Base-by-base conservation (phyloP, 2,888 invertebrate species). In the Aphrophora alni region DNA sequence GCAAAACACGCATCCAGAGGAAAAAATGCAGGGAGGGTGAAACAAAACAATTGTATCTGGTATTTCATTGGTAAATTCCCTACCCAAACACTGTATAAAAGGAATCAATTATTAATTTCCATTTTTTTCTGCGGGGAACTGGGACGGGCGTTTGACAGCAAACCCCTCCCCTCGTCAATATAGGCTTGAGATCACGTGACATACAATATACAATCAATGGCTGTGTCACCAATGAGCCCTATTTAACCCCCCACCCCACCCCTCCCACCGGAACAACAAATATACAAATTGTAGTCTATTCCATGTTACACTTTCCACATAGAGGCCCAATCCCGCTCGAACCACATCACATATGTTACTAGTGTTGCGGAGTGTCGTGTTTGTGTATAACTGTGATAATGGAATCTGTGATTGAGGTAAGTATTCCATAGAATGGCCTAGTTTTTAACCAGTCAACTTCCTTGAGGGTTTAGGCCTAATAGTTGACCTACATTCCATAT, bases 181-280 rank as follows among this genome's bases (percentile, higher is more conserved):
- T 72, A 75, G 71, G 59, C 75, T 25, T 71, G 71, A 21, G 68
- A 77, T 69, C 81, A 81, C 81, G 81, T 81, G 81, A 81, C 76
- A 76, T 68, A 76, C 81, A 74, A 81, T 81, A 74, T 72, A 77
- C 77, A 81, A 81, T 81, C 81, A 81, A 81, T 81, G 81, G 38
- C 77, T 73, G 27, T 81, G 81, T 81, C 81, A 81, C 81, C 81
- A 77, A 77, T 81, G 81, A 74, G 44, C 80, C 80, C 71, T 75
- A 75, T 80, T 75, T 75, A 44, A 68, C 80, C 75, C 78, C 72
- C 38, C 77, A 68, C 76, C 26, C 21, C 12, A 1, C 28, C 27
- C 68, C 76, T 26, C 27, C 68, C 69, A 74, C 76, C 27, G 76
- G 76, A 76, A 76, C 44, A 33, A 76, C 80, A 73, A 80, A 80